phyloP scores from a whole-genome alignment of 2,888 invertebrate genomes.

The Argyresthia albistria region DNA sequence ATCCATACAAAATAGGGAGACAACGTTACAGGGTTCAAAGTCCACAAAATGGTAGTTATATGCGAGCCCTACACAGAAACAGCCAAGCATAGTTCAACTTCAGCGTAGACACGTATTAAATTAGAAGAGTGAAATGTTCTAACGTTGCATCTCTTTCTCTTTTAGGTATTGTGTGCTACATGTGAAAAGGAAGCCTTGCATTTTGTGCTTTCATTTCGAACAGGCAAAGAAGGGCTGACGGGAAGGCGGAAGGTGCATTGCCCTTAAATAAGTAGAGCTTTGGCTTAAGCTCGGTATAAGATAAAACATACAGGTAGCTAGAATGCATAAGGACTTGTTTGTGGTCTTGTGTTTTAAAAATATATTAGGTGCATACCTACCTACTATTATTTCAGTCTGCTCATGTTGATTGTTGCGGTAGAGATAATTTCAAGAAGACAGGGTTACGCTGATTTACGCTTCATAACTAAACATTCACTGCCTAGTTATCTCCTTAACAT shows the following conservation, averaged over 20 bases:
- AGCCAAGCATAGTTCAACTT: constrained; percentile 43
- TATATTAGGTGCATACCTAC: too few species aligned
- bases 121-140: constrained; percentile 4
- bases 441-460: too few species aligned
- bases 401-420: too few species aligned
- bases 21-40: constrained; percentile 47
- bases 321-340: constrained; percentile 23
- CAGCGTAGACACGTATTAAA: constrained; percentile 38
- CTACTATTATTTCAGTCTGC: too few species aligned
- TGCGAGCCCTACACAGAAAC: constrained; percentile 30
- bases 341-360: too few species aligned
- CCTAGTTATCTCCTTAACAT: too few species aligned
- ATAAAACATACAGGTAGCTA: constrained; percentile 67
- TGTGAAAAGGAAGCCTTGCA: constrained; percentile 40
- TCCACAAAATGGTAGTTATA: constrained; percentile 31
- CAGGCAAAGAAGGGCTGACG: constrained; percentile 67
- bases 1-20: constrained; percentile 8
- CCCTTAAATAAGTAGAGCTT: constrained; percentile 59
- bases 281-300: constrained; percentile 55
- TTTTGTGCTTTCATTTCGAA: constrained; percentile 45
- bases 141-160: constrained; percentile 59
- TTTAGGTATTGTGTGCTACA: constrained; percentile 31
- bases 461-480: too few species aligned
- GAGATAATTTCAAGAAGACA: too few species aligned
- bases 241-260: constrained; percentile 68